These are phyloP conservation scores for Pogonus chalceus DNA, from an alignment of 1,140 invertebrate genomes.

Conservation along the genomic window DNA sequence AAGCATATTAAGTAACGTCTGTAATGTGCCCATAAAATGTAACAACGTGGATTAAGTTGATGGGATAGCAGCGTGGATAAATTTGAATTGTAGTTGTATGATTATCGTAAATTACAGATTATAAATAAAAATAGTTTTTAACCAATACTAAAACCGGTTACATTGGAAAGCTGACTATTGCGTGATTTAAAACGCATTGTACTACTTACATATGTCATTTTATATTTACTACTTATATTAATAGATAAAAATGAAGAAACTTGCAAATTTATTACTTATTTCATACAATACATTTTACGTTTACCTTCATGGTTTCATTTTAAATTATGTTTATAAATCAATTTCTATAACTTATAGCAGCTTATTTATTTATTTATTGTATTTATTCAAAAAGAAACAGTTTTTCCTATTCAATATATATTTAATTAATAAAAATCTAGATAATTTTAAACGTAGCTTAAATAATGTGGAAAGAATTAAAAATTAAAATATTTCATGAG, in stretches of 20 bases:
- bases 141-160: conserved; percentile 17
- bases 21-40: not conserved
- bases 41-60: not conserved
- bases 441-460: too few relatives aligned
- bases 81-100: not conserved
- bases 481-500: too few relatives aligned
- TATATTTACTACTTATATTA: not conserved
- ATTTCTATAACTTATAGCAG: too few relatives aligned
- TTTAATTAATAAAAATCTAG: too few relatives aligned
- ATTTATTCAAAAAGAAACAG: too few relatives aligned
- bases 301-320: too few relatives aligned
- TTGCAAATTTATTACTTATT: not conserved
- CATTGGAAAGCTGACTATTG: conserved; percentile 23
- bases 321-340: too few relatives aligned
- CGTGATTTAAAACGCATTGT: conserved; percentile 27
- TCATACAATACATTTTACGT: not conserved
- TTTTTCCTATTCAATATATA: too few relatives aligned
- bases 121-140: not conserved
- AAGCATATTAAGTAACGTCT: not conserved
- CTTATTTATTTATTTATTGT: too few relatives aligned
- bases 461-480: too few relatives aligned
- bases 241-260: not conserved
- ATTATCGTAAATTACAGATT: not conserved
- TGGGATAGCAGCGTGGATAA: not conserved
- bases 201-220: conserved; percentile 20